phyloP scores from a whole-genome alignment of 2,888 invertebrate genomes.

The Brachyptera putata region DNA sequence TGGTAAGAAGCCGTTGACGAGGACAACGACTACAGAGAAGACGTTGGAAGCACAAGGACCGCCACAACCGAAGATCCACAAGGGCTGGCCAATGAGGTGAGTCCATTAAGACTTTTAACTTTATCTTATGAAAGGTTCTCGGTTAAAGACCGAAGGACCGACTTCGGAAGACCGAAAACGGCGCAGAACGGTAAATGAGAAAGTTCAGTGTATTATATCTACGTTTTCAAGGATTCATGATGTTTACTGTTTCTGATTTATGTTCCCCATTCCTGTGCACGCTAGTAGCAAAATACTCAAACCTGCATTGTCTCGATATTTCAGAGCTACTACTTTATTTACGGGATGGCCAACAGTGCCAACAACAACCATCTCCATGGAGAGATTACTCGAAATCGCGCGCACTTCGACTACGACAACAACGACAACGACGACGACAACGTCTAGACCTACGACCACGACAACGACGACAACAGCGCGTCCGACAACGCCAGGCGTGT shows the following conservation, averaged over 20 bases:
- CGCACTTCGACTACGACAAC: constrained; percentile 52
- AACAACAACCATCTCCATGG: constrained; percentile 80
- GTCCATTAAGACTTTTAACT: too few species aligned
- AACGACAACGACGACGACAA: constrained; percentile 54
- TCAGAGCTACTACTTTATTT: constrained; percentile 79
- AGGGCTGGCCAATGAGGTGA: constrained; percentile 80
- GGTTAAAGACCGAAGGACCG: too few species aligned
- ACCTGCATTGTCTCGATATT: too few species aligned
- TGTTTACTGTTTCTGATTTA: too few species aligned
- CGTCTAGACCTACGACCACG: constrained; percentile 65
- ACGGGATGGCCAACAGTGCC: constrained; percentile 84
- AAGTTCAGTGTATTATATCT: too few species aligned
- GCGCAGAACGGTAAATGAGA: too few species aligned
- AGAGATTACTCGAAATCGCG: constrained; percentile 64
- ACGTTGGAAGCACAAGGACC: constrained; percentile 48
- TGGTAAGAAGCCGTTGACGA: constrained; percentile 54
- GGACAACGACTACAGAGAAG: constrained; percentile 56
- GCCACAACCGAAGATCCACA: constrained; percentile 66
- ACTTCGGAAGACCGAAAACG: too few species aligned
- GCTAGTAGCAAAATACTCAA: not conserved
- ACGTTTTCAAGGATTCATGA: too few species aligned
- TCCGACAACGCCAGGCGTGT: constrained; percentile 75
- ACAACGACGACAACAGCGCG: constrained; percentile 64
- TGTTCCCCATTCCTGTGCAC: not conserved
- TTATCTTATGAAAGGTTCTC: too few species aligned